Evolutionary conservation across 2,113 vertebrate genomes (phyloP).

Genomic region (Octodon degus): DNA sequence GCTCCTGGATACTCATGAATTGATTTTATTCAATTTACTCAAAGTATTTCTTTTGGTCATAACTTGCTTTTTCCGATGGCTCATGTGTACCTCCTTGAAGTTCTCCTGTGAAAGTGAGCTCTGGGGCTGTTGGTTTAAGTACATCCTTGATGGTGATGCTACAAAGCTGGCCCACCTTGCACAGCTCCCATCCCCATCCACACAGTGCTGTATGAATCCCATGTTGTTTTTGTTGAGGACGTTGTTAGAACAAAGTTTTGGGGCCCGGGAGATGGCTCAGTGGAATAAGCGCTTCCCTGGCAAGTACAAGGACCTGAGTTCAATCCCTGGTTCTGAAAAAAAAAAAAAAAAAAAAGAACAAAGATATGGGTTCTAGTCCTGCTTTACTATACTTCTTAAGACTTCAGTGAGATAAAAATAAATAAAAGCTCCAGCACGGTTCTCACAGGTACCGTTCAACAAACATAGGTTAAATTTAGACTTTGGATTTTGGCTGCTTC

Average conservation of each 20-base stretch:
- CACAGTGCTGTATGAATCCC: background rate
- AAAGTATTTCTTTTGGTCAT: background rate
- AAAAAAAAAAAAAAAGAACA: background rate
- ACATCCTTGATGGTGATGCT: background rate
- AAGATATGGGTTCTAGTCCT: background rate
- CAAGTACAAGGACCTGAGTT: too few relatives aligned
- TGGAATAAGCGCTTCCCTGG: too few relatives aligned
- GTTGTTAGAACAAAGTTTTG: background rate
- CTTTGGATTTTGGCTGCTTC: background rate
- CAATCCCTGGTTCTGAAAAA: too few relatives aligned
- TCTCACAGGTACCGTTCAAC: background rate
- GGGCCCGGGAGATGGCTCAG: too few relatives aligned
- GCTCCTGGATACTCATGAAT: background rate
- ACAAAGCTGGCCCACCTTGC: background rate
- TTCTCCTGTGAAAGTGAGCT: background rate
- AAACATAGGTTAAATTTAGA: background rate
- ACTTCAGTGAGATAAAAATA: slow-evolving; percentile 36
- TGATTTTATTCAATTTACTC: background rate
- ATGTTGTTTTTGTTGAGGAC: background rate
- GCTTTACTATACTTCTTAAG: background rate
- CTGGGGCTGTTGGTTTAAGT: background rate
- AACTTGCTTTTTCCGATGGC: background rate
- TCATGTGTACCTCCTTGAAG: background rate
- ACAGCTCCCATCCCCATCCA: background rate
- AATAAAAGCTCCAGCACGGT: background rate